Base-by-base conservation (phyloP, 2,888 invertebrate species). In the Elysia crispata region DNA sequence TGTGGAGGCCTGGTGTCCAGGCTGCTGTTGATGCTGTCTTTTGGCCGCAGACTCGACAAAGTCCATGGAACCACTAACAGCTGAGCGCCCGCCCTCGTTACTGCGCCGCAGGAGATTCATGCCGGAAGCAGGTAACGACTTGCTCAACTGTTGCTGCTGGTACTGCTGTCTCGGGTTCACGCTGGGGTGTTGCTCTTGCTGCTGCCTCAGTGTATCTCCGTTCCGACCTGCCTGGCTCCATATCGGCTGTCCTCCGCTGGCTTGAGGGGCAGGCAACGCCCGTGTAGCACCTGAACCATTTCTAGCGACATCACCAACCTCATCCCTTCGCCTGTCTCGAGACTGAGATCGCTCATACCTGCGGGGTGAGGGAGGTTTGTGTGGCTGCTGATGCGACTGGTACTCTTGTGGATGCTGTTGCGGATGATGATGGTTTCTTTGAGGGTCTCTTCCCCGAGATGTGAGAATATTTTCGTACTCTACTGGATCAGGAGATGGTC, bases 31-130 rank as follows among this genome's bases (percentile, higher is more conserved):
- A 13, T 66, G 66, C 15, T 80, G 75, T 49, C 25, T 57, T 23
- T 62, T 62, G 20, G 70, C 25, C 18, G 80, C 73, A 8, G 76
- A 73, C 28, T 72, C 70, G 18, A 66, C 54, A 73, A 49, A 64
- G 60, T 28, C 72, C 18, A 66, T 15, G 11, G 41, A 41, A 6
- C 41, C 41, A n/a, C 25, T 60, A 28, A n/a, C n/a, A n/a, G n/a
- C n/a, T n/a, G n/a, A n/a, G n/a, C n/a, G n/a, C n/a, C 23, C 54
- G 18, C 25, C 60, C 13, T 50, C 67, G 11, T 50, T 49, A 25
- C n/a, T 28, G 11, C 57, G 66, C 13, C 18, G 30, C 41, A 73
- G n/a, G n/a, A 28, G 15, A n/a, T 18, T 60, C 3, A 0, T 25
- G 18, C 33, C 25, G 41, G 77, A 69, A 0, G 49, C 62, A 49